phyloP scores from a whole-genome alignment of 2,797 vertebrate species.

The Gambelia wislizenii region DNA sequence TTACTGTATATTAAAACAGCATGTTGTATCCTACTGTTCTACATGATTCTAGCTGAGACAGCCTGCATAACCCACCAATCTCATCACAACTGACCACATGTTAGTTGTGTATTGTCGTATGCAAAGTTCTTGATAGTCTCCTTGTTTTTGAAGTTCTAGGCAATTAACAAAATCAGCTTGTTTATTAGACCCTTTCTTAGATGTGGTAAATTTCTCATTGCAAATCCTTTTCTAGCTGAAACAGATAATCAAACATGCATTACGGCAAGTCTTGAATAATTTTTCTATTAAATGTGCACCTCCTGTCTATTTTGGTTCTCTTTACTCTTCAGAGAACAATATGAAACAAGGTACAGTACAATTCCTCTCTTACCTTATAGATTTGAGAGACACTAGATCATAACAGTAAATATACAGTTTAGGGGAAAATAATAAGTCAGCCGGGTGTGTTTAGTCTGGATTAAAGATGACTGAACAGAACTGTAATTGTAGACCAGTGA shows the following conservation, averaged over 20 bases:
- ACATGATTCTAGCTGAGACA: not conserved
- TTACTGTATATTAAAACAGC: too few relatives aligned
- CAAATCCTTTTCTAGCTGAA: not conserved
- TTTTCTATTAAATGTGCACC: not conserved
- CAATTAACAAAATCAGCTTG: not conserved
- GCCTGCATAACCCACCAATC: not conserved
- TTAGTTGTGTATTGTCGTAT: not conserved
- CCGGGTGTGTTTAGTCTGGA: conserved; percentile 10
- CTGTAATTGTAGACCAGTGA: conserved; percentile 16
- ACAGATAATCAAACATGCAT: not conserved
- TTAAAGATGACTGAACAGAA: conserved; percentile 36
- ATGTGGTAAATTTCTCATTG: not conserved
- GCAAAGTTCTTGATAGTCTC: not conserved
- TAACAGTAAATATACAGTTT: conserved; percentile 21
- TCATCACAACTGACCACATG: not conserved
- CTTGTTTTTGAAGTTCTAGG: not conserved
- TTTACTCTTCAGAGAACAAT: not conserved
- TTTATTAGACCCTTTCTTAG: not conserved
- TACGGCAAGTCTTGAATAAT: not conserved
- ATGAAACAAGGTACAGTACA: not conserved
- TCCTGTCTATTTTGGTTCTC: not conserved
- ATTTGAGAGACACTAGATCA: conserved; percentile 3
- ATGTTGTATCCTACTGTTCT: too few relatives aligned
- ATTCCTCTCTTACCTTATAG: not conserved
- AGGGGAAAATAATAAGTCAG: conserved; percentile 2